These are phyloP conservation scores for Amphiprion percula DNA, from an alignment of 2,113 vertebrate genomes.

Conservation along the genomic window DNA sequence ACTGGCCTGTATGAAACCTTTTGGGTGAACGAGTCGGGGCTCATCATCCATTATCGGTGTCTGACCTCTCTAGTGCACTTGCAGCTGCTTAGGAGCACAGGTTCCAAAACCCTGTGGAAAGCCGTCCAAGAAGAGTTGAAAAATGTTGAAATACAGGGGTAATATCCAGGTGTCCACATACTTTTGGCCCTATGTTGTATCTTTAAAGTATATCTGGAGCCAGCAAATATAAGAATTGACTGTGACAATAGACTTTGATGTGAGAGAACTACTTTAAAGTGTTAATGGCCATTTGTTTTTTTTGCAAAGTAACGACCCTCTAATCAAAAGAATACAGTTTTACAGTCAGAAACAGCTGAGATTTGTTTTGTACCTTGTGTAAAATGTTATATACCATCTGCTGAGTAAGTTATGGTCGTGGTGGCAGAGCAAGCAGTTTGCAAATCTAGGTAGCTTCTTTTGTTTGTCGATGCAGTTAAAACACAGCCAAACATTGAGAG, in stretches of 20 bases:
- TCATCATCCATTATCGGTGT: background rate
- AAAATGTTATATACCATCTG: conserved; percentile 42
- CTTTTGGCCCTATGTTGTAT: background rate
- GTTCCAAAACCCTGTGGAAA: background rate
- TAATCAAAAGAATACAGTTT: conserved; percentile 6
- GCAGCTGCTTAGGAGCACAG: background rate
- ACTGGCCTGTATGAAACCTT: background rate
- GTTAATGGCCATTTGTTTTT: background rate
- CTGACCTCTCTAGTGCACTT: background rate
- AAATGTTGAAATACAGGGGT: too few relatives aligned
- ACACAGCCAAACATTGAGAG: too few relatives aligned
- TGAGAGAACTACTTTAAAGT: conserved; percentile 12
- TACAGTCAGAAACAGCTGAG: conserved; percentile 14
- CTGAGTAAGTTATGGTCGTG: conserved; percentile 40
- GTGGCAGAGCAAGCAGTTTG: conserved; percentile 33
- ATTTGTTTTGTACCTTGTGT: conserved; percentile 23
- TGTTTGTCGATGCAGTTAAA: too few relatives aligned
- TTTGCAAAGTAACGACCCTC: conserved; percentile 11
- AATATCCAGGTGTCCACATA: background rate
- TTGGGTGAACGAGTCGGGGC: background rate
- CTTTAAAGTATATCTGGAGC: background rate
- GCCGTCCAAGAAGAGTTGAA: background rate
- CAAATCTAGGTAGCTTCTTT: background rate
- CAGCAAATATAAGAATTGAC: background rate
- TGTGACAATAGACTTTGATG: background rate